Evolutionary conservation across 2,113 vertebrate genomes (phyloP), one percentile per base, ranked within the genome.

Genomic region (Cyrtonyx montezumae): DNA sequence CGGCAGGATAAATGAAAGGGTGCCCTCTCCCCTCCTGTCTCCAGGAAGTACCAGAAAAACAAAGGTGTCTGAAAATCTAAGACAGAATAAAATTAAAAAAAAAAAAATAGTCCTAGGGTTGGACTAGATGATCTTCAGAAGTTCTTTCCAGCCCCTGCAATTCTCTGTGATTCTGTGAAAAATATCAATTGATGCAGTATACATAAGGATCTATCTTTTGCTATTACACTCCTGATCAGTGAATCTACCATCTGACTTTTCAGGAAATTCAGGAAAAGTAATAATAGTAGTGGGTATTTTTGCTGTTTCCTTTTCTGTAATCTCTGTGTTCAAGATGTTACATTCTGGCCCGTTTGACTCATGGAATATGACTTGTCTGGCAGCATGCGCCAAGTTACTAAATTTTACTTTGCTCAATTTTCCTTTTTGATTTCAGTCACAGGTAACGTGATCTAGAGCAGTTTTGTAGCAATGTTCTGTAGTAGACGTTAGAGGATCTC

Each of bases 241-340:
- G 49, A 51, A 63, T 73, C 42, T 74, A 34, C n/a, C 0, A 2
- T 53, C 36, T 70, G 37, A 87, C 87, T 93, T 94, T 91, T 93
- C 84, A 95, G 94, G 92, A 94, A 92, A 71, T 91, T 93, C 84
- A 95, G 94, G 92, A 94, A 92, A 71, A 79, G 30, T 77, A 91
- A 80, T 84, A 88, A 93, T 93, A 95, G 77, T 65, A 88, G 67
- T 32, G 71, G 82, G 76, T 95, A 93, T 96, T 96, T 92, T 92
- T 94, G 76, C 65, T 69, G 59, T 77, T 96, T 94, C 88, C 80
- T 95, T 82, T 92, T 91, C 71, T 89, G 49, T 77, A 77, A 59
- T 83, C 34, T 62, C 68, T 82, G 74, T 71, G 32, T 75, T 91
- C 88, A 90, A 87, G 81, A 85, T 83, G 69, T 78, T 65, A 40